Evolutionary conservation across 37 sponge, comb jelly and placozoan genomes (phyloP).

Genomic region (Chondrilla cf. caribensis): DNA sequence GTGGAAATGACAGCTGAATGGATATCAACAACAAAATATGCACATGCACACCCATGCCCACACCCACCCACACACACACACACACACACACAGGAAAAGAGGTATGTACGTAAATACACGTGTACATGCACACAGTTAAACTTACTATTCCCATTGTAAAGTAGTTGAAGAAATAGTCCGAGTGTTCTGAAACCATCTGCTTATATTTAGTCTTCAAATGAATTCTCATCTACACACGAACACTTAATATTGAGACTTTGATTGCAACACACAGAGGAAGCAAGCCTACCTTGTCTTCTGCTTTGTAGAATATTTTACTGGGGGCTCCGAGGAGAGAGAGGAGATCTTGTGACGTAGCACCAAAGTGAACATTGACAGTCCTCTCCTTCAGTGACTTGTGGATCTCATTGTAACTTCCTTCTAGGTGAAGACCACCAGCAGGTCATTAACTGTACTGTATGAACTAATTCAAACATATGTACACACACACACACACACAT

Average conservation of each 20-base stretch:
- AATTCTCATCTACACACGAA: slow-evolving; percentile 88
- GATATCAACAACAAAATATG: not conserved
- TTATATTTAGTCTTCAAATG: slow-evolving; percentile 83
- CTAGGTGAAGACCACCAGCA: not conserved
- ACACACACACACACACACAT: slow-evolving; percentile 9
- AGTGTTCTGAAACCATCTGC: slow-evolving; percentile 50
- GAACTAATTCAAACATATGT: not conserved
- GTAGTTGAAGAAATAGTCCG: slow-evolving; percentile 99
- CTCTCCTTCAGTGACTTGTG: not conserved
- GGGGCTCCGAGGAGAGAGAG: slow-evolving; percentile 81
- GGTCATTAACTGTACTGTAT: no score
- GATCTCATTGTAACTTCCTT: not conserved
- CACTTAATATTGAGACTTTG: not conserved
- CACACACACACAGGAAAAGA: no score
- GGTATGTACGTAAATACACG: not conserved
- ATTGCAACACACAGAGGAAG: not conserved
- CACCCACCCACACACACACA: no score
- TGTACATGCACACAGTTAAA: not conserved
- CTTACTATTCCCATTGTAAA: slow-evolving; percentile 93
- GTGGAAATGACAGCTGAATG: not conserved
- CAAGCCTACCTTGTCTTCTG: slow-evolving; percentile 80
- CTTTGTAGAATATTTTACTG: slow-evolving; percentile 88
- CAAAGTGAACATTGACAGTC: slow-evolving; percentile 22
- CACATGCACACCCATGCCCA: no score
- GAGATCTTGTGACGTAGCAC: slow-evolving; percentile 70